Evolutionary conservation across 1,140 invertebrate species (phyloP).

Genomic region (Drosophila tani): DNA sequence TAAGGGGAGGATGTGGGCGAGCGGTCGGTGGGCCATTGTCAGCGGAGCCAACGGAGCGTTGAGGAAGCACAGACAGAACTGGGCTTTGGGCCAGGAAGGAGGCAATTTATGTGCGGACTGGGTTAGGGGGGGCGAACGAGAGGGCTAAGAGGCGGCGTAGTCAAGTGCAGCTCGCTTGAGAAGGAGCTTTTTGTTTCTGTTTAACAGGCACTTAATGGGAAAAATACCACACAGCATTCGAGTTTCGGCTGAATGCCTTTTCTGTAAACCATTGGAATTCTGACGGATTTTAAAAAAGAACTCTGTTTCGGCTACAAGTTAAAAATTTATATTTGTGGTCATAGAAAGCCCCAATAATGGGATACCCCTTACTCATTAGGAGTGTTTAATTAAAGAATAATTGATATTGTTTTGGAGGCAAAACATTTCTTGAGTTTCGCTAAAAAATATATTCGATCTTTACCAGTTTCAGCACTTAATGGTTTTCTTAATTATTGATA

Average conservation of each 20-base stretch:
- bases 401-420: too few relatives aligned
- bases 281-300: not conserved
- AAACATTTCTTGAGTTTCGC: too few relatives aligned
- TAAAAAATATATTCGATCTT: too few relatives aligned
- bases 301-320: not conserved
- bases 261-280: not conserved
- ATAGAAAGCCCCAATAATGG: too few relatives aligned
- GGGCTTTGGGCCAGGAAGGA: conserved; percentile 22
- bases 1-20: not conserved
- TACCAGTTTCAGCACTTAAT: too few relatives aligned
- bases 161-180: not conserved
- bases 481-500: too few relatives aligned
- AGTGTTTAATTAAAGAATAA: too few relatives aligned
- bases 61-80: not conserved
- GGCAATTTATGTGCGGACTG: conserved; percentile 22
- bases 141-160: not conserved
- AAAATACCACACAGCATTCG: not conserved
- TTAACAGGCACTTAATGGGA: conserved; percentile 2
- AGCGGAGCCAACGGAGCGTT: conserved; percentile 40
- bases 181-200: conserved; percentile 2
- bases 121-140: not conserved
- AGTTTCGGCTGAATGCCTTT: conserved; percentile 3
- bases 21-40: conserved; percentile 50
- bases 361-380: too few relatives aligned
- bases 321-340: too few relatives aligned